A percentile compares a stretch with the other conserved stretches of the same genome.
Conservation (phyloP, 1,140 invertebrate species). For the Thereuonema tuberculata region DNA sequence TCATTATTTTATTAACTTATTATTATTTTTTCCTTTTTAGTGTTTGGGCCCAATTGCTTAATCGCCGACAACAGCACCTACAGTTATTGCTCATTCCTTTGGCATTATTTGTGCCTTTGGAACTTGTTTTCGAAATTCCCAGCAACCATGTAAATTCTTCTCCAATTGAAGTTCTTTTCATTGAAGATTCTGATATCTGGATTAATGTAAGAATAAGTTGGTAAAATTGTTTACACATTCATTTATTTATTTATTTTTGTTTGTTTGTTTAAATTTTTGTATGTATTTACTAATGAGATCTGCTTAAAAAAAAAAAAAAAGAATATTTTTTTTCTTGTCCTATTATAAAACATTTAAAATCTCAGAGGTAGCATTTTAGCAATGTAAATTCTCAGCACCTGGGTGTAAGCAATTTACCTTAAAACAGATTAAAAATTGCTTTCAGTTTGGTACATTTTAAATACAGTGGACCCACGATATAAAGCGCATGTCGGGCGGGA, state of each 20-base stretch:
- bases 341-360: too few relatives aligned
- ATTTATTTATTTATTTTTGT: too few relatives aligned
- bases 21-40: conserved; percentile 38
- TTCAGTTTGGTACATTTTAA: too few relatives aligned
- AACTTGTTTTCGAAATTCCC: not conserved
- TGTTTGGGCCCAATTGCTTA: conserved; percentile 76
- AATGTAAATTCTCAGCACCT: too few relatives aligned
- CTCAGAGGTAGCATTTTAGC: too few relatives aligned
- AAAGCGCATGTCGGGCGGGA: too few relatives aligned
- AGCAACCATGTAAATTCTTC: conserved; percentile 15
- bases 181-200: conserved; percentile 63
- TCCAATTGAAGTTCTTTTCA: conserved; percentile 44
- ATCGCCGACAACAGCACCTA: conserved; percentile 66
- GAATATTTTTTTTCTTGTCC: too few relatives aligned
- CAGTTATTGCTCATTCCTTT: conserved; percentile 41
- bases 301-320: too few relatives aligned
- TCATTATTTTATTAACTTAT: not conserved
- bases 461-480: too few relatives aligned
- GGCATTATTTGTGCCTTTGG: conserved; percentile 4
- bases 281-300: not conserved
- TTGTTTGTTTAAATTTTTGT: conserved; percentile 8
- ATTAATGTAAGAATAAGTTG: conserved; percentile 58
- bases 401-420: too few relatives aligned
- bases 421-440: too few relatives aligned
- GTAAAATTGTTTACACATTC: conserved; percentile 15